Evolutionary conservation across 2,797 vertebrate species (phyloP), one percentile per base, ranked within the genome.

Genomic region (Premnoplex brunnescens): DNA sequence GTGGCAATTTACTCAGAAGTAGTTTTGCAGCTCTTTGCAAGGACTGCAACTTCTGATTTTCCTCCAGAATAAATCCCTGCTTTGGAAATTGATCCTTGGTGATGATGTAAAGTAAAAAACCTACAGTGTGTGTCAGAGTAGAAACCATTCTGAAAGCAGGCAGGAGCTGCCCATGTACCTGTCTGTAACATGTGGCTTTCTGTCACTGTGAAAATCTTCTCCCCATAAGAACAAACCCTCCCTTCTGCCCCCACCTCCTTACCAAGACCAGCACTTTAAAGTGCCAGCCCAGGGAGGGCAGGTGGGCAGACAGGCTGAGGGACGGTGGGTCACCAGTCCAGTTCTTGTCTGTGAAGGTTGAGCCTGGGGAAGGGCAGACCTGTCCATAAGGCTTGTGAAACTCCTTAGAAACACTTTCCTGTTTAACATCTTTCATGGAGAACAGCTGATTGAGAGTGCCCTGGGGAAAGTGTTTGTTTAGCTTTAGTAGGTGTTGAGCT

Each of bases 321-420:
- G 36, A 18, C 49, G 27, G 39, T 2, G 1, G 9, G 34, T n/a
- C 54, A 24, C 34, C 41, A 68, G 37, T 55, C 37, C 19, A 0
- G 23, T 56, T 21, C 67, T 73, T 27, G 12, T 28, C 1, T 26
- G 12, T 10, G 13, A 54, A 58, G 34, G 17, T 48, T 39, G 79
- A 80, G 76, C 64, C 55, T 24, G 12, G 14, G 34, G 51, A 44
- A 81, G 28, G 34, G 16, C 27, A 66, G 16, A 51, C 16, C 37
- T 36, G 14, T 37, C 24, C 1, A 0, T 48, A 68, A 36, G n/a
- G 14, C 48, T 3, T 0, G 5, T 12, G 34, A 62, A 91, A 32
- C 43, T 32, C 43, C 37, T 66, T 32, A 5, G 6, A 73, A 81
- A 52, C 37, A 24, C 27, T 59, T 54, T 49, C 55, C 23, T 48